These are phyloP conservation scores for Tapirus indicus DNA, from an alignment of 2,797 vertebrate species.

Conservation along the genomic window DNA sequence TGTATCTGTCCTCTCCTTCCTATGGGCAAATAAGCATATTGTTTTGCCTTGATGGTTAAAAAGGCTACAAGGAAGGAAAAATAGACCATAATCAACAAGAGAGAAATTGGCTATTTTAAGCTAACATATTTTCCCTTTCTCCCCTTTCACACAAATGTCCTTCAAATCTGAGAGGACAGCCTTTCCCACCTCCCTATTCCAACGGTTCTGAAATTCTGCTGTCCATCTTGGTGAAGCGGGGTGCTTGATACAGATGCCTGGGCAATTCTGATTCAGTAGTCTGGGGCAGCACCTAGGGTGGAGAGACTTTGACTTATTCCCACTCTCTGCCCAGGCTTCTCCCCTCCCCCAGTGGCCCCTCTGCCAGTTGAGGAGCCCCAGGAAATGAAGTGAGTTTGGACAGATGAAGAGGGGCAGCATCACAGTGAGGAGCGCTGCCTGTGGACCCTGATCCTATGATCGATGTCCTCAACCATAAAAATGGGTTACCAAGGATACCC, in stretches of 20 bases:
- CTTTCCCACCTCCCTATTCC: neutral
- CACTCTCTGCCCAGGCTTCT: neutral
- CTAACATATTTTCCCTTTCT: neutral
- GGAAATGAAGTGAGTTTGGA: neutral
- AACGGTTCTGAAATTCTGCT: neutral
- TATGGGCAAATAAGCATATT: neutral
- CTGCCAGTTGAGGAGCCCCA: neutral
- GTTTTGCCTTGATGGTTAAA: neutral
- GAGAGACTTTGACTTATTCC: neutral
- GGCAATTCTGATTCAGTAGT: neutral
- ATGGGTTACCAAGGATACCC: accelerated
- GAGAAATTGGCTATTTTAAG: neutral
- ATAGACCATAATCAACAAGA: neutral
- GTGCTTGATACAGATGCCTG: neutral
- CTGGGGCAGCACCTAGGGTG: accelerated
- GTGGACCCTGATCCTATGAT: neutral
- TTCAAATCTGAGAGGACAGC: neutral
- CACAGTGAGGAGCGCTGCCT: neutral
- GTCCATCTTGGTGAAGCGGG: neutral
- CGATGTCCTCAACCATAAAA: neutral
- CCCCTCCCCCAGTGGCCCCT: neutral
- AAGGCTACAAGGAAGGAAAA: neutral
- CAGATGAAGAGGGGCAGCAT: accelerated
- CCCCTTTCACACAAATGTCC: neutral
- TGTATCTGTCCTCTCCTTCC: neutral